phyloP scores from a whole-genome alignment of 2,113 vertebrate species.

The Coturnix japonica region DNA sequence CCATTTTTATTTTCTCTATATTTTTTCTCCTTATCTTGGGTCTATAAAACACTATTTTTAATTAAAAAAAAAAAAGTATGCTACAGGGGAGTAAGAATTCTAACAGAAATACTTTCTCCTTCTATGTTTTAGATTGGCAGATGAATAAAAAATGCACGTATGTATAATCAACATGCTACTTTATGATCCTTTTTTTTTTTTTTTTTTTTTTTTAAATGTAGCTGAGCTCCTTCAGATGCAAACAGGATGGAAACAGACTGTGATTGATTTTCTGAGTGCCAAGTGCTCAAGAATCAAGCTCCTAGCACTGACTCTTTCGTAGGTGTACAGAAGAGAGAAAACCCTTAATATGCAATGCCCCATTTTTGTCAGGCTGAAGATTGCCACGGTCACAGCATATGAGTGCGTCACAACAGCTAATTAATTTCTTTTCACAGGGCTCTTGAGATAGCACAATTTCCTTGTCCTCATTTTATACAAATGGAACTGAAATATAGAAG shows the following conservation, averaged over 20 bases:
- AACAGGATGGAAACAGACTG: not conserved
- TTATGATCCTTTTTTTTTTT: not conserved
- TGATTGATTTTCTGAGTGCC: not conserved
- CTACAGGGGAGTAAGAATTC: not conserved
- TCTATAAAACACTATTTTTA: not conserved
- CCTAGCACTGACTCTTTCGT: not conserved
- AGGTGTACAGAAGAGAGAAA: not conserved
- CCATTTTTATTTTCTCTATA: not conserved
- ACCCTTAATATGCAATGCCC: not conserved
- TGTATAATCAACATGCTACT: not conserved
- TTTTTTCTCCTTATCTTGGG: not conserved
- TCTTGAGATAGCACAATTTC: conserved; percentile 49
- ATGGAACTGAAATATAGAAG: conserved; percentile 38
- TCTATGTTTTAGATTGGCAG: not conserved
- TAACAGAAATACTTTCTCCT: not conserved
- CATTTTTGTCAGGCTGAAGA: conserved; percentile 42
- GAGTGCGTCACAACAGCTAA: conserved; percentile 54
- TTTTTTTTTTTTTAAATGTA: not conserved
- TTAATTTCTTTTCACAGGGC: conserved; percentile 57
- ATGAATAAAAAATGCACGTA: not conserved
- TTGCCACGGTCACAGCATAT: not conserved
- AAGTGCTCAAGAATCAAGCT: not conserved
- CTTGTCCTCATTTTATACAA: conserved; percentile 64
- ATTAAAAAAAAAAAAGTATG: not conserved
- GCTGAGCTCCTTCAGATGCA: not conserved